phyloP scores from a whole-genome alignment of 2,113 vertebrate genomes.

The Dromas ardeola region DNA sequence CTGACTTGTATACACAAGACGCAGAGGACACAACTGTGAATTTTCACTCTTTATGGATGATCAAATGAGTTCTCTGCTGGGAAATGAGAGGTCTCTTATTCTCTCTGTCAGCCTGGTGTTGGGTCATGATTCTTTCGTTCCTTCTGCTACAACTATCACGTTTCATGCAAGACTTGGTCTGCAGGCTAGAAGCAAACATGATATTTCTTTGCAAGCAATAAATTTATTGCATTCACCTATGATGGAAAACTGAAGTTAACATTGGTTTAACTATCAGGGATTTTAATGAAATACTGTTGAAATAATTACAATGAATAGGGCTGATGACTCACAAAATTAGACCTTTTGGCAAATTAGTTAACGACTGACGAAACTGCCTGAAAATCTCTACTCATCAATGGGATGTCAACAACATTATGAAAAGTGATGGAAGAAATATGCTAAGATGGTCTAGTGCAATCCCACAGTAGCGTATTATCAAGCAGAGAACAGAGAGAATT shows the following conservation, averaged over 20 bases:
- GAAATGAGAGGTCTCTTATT: neutral
- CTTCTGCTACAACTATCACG: neutral
- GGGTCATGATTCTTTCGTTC: neutral
- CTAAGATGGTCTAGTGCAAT: neutral
- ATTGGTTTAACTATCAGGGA: neutral
- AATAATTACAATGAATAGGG: neutral
- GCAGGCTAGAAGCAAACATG: neutral
- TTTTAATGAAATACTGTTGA: neutral
- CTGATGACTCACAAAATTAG: neutral
- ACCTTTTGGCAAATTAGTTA: neutral
- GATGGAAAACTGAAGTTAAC: neutral
- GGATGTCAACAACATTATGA: neutral
- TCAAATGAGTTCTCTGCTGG: neutral
- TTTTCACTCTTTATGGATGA: neutral
- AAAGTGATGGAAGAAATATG: neutral
- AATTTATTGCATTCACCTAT: neutral
- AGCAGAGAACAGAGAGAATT: neutral
- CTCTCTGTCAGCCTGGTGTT: neutral
- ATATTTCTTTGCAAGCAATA: neutral
- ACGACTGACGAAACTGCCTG: neutral
- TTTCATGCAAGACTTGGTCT: neutral
- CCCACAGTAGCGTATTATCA: neutral
- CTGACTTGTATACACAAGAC: neutral
- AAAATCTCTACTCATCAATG: neutral
- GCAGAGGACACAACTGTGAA: accelerated